Conservation (phyloP, 2,888 invertebrate genomes). For the Bombyx huttoni region DNA sequence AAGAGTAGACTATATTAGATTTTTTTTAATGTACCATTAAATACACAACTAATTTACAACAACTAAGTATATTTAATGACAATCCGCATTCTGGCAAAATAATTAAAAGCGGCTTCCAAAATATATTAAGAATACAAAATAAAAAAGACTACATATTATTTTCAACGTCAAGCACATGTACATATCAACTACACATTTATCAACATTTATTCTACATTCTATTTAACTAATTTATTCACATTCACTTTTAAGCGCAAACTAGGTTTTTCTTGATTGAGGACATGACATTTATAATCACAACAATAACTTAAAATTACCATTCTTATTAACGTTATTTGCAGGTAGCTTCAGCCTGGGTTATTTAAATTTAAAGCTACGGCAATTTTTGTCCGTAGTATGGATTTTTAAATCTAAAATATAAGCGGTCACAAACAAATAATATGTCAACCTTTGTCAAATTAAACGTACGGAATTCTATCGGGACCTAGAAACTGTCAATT, state of each 20-base stretch:
- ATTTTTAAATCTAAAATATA: not conserved
- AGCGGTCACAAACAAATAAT: not conserved
- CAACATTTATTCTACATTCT: not conserved
- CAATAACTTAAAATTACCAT: too few species aligned
- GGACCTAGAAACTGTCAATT: slow-evolving; percentile 1
- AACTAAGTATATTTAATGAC: not conserved
- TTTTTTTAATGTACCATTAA: too few species aligned
- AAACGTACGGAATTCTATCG: slow-evolving; percentile 2
- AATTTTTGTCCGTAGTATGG: not conserved
- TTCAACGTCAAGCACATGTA: not conserved
- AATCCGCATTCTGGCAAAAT: not conserved
- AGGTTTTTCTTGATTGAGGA: not conserved
- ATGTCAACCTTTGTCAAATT: slow-evolving; percentile 3
- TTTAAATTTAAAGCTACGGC: too few species aligned
- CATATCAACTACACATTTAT: not conserved
- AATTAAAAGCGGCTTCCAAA: not conserved
- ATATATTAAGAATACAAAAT: not conserved
- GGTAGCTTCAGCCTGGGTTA: too few species aligned
- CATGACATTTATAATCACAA: too few species aligned
- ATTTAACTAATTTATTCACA: not conserved
- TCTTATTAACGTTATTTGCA: too few species aligned
- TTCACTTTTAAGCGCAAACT: not conserved
- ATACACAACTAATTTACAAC: not conserved
- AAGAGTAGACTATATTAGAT: too few species aligned
- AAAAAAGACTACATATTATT: too few species aligned